These are phyloP conservation scores for Porites rus DNA, from an alignment of 92 coral and sea anemone genomes.

Conservation along the genomic window DNA sequence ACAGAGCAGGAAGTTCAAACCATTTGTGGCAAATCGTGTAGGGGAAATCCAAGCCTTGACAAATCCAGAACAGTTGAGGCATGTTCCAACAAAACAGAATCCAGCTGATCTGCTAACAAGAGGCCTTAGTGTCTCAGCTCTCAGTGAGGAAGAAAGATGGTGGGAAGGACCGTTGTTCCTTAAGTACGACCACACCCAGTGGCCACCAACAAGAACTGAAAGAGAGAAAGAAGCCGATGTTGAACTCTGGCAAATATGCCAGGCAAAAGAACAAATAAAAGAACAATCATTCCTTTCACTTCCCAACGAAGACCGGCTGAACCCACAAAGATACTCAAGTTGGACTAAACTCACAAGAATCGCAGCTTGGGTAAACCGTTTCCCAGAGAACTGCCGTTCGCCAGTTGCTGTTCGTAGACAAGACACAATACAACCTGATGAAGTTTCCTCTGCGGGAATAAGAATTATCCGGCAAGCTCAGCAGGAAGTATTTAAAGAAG, in stretches of 20 bases:
- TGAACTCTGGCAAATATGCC: background rate
- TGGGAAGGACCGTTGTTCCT: conserved; percentile 26
- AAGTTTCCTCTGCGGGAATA: conserved; percentile 36
- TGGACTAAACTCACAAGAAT: conserved; percentile 32
- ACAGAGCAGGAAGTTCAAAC: background rate
- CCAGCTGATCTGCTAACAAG: background rate
- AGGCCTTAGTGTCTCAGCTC: too few species aligned
- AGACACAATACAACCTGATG: conserved; percentile 25
- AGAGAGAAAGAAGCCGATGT: background rate
- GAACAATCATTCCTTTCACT: conserved; percentile 1
- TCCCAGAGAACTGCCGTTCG: conserved; percentile 33
- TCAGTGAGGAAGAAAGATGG: too few species aligned
- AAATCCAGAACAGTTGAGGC: background rate
- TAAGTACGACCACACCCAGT: background rate
- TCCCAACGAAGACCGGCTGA: conserved; percentile 23
- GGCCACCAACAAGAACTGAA: conserved; percentile 49
- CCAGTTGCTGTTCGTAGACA: conserved; percentile 2
- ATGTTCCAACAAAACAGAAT: background rate
- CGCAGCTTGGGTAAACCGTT: conserved; percentile 29
- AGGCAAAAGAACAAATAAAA: conserved; percentile 10
- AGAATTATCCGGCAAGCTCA: conserved; percentile 31
- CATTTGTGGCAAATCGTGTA: background rate
- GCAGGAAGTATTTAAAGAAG: conserved; percentile 29
- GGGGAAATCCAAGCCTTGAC: background rate
- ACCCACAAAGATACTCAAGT: conserved; percentile 30